A percentile compares a stretch with the other conserved stretches of the same genome.
Evolutionary conservation across 2,797 vertebrate species (phyloP).

Genomic region (Lutjanus campechanus): DNA sequence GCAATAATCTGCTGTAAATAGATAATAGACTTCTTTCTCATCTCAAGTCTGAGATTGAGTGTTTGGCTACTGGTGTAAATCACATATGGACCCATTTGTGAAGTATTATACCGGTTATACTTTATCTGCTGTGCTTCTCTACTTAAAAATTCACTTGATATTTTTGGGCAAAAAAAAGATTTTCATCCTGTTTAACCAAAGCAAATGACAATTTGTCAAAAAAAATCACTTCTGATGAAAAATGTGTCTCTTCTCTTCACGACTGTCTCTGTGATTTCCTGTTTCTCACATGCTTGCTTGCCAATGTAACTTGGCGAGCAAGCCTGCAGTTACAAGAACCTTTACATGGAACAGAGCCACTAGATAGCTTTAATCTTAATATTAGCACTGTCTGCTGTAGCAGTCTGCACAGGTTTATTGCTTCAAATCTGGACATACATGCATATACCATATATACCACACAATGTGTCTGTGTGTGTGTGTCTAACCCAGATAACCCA

Average conservation of each 20-base stretch:
- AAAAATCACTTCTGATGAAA: conserved; percentile 5
- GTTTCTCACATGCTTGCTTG: conserved; percentile 32
- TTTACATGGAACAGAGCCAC: conserved; percentile 34
- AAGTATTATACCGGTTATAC: conserved; percentile 4
- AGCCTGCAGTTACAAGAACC: conserved; percentile 27
- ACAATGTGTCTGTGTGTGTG: background rate
- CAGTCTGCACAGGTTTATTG: conserved; percentile 14
- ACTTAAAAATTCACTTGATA: background rate
- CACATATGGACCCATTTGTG: background rate
- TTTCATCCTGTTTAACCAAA: background rate
- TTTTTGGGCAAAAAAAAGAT: background rate
- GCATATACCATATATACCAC: background rate
- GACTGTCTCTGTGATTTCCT: conserved; percentile 42
- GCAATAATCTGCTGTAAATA: background rate
- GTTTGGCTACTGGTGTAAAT: conserved; percentile 4
- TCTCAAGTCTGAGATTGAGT: conserved; percentile 6
- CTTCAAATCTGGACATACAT: conserved; percentile 10
- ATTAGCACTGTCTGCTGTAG: conserved; percentile 7
- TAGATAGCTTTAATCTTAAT: conserved; percentile 36
- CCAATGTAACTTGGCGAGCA: conserved; percentile 31
- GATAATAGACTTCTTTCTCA: background rate
- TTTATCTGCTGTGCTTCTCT: background rate
- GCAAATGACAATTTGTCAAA: conserved; percentile 1
- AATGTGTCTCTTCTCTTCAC: background rate
- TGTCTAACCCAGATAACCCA: conserved; percentile 21